A percentile compares a stretch with the other conserved stretches of the same genome.
phyloP scores from a whole-genome alignment of 2,797 vertebrate genomes.

The Myotis findleyi region DNA sequence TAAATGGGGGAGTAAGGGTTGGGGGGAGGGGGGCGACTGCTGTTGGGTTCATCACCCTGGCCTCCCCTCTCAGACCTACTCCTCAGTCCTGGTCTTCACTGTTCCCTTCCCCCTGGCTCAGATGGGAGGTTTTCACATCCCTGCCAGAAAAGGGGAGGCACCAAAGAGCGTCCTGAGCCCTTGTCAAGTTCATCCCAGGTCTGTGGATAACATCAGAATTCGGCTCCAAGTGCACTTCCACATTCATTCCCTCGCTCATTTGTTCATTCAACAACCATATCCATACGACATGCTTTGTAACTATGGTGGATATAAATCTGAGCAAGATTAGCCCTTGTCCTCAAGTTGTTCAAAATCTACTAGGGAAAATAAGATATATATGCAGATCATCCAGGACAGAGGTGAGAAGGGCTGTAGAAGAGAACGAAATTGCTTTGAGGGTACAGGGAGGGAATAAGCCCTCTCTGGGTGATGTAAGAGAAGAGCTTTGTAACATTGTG shows the following conservation, averaged over 20 bases:
- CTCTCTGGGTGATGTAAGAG: not conserved
- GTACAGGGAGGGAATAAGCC: not conserved
- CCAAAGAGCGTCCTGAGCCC: not conserved
- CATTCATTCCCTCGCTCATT: not conserved
- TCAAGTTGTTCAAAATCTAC: slow-evolving; percentile 35
- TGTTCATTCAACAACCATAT: not conserved
- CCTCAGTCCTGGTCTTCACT: not conserved
- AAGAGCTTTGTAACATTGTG: not conserved
- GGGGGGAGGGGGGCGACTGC: not conserved
- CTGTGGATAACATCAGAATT: slow-evolving; percentile 28
- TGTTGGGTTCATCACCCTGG: not conserved
- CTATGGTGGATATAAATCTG: not conserved
- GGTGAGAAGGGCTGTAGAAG: not conserved
- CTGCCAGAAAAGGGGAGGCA: not conserved
- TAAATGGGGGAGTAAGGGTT: not conserved
- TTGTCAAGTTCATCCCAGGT: not conserved
- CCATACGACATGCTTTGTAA: not conserved
- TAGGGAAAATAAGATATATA: not conserved
- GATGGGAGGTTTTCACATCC: not conserved
- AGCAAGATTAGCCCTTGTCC: not conserved
- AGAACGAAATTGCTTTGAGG: not conserved
- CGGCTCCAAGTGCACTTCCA: not conserved
- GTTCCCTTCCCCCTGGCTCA: not conserved
- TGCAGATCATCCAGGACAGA: slow-evolving; percentile 27
- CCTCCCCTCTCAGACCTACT: not conserved